These are phyloP conservation scores for Pteropus rufus DNA, from an alignment of 2,797 vertebrate genomes.

Conservation along the genomic window DNA sequence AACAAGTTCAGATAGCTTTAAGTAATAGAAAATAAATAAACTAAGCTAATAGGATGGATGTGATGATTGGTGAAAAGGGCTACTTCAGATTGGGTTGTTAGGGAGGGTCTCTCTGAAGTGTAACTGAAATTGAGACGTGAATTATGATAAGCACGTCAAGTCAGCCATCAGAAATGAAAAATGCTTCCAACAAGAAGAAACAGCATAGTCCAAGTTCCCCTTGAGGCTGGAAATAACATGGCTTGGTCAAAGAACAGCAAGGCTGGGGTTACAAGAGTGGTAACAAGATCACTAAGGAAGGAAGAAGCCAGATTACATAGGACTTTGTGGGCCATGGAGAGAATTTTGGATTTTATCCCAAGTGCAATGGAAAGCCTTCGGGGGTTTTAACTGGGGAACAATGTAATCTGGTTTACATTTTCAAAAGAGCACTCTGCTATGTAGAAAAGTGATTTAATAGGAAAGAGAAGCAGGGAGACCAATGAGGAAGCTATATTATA, in stretches of 20 bases:
- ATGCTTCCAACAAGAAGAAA: not conserved
- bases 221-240: not conserved
- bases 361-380: not conserved
- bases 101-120: not conserved
- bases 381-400: not conserved
- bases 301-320: not conserved
- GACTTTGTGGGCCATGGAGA: not conserved
- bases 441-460: not conserved
- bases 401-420: not conserved
- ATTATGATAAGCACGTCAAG: not conserved
- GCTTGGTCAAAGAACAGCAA: not conserved
- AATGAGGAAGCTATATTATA: not conserved
- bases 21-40: not conserved
- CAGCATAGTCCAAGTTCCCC: not conserved
- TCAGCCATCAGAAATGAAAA: not conserved
- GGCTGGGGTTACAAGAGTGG: not conserved
- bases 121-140: not conserved
- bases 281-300: not conserved
- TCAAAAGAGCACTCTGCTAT: not conserved
- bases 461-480: not conserved
- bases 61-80: not conserved
- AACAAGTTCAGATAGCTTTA: not conserved
- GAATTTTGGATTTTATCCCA: not conserved
- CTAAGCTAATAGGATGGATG: not conserved
- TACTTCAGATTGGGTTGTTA: constrained; percentile 34